Base-by-base conservation (phyloP, 2,888 invertebrate genomes). In the Rotaria macrura region DNA sequence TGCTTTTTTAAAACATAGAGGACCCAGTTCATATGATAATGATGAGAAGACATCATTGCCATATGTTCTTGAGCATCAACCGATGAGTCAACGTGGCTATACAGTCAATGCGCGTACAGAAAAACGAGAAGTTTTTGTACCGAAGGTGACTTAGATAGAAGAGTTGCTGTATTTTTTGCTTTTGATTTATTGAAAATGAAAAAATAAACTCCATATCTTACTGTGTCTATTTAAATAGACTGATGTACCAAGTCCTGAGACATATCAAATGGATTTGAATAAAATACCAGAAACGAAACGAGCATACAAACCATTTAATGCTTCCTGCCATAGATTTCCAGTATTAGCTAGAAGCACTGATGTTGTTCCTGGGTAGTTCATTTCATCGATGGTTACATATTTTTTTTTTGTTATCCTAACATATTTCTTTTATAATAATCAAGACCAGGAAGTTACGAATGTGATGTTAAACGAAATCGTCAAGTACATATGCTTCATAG, bases 401-500 rank as follows among this genome's bases (percentile, higher is more conserved):
- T 49, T 86, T 84, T 86, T 17, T 38, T 5, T 4, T 85, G n/a
- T n/a, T n/a, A n/a, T n/a, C n/a, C 23, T 25, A 47, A 17, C 47
- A 29, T 65, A 25, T 29, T 17, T 43, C 47, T 54, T 84, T 49
- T 29, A 23, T 83, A 40, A n/a, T 6, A 25, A 57, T 87, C 85
- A 87, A 91, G 91, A 3, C 88, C 90, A 54, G 90, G 90, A 2
- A 89, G 89, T 49, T 91, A 91, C 87, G 90, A 90, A 85, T 89
- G 89, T 84, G 87, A 88, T 38, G 88, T 89, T 14, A 88, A 88
- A 38, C 85, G 85, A 34, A 89, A 89, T 87, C 87, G 89, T 84
- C 89, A 89, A 85, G 91, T 91, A 10, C 89, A 89, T 87, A 90
- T 90, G 90, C 90, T 90, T 85, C 90, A 91, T 88, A 89, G 90